These are phyloP conservation scores for Silurus asotus DNA, from an alignment of 2,113 vertebrate genomes.

Conservation along the genomic window DNA sequence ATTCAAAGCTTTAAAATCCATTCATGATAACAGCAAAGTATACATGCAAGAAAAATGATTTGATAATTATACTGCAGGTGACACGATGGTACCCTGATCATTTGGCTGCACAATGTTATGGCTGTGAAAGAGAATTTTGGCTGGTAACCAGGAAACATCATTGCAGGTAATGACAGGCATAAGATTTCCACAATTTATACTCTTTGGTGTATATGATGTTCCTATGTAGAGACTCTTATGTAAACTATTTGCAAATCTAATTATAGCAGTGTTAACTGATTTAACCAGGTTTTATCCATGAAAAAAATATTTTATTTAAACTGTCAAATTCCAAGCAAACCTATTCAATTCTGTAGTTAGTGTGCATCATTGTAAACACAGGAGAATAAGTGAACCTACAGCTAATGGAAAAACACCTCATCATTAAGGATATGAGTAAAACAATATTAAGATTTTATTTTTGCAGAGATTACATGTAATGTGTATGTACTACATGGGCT, in stretches of 20 bases:
- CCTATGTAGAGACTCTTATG: not conserved
- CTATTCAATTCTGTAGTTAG: not conserved
- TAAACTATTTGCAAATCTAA: not conserved
- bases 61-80: slow-evolving; percentile 74
- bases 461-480: not conserved
- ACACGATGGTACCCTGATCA: slow-evolving; percentile 97
- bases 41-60: not conserved
- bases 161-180: slow-evolving; percentile 81
- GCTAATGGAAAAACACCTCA: not conserved
- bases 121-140: slow-evolving; percentile 94
- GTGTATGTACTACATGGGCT: not conserved
- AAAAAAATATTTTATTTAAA: not conserved
- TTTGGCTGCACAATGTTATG: slow-evolving; percentile 92
- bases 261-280: not conserved
- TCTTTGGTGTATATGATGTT: not conserved
- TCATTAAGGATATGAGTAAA: not conserved
- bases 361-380: not conserved
- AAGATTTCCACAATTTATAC: not conserved
- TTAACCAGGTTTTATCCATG: not conserved
- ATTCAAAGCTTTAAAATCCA: not conserved
- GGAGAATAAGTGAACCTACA: not conserved
- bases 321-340: not conserved
- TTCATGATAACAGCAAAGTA: not conserved
- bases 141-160: slow-evolving; percentile 92
- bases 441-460: not conserved